Evolutionary conservation across 2,113 vertebrate genomes (phyloP).

Genomic region (Rafetus swinhoei): DNA sequence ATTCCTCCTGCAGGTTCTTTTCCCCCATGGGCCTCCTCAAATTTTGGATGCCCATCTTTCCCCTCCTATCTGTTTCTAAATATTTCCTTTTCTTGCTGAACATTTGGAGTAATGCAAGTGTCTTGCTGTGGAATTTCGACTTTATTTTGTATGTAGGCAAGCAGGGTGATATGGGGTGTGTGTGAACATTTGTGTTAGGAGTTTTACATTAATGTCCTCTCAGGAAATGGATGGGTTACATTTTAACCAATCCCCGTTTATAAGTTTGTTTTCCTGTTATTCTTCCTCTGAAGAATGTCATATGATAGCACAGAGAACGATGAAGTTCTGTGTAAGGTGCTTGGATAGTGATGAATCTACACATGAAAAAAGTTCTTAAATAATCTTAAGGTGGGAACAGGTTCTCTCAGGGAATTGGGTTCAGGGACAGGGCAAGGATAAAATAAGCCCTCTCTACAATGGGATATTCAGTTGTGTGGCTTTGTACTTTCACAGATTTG

Average conservation of each 20-base stretch:
- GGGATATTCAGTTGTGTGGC: not conserved
- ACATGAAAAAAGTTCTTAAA: not conserved
- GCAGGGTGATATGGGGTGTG: not conserved
- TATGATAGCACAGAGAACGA: not conserved
- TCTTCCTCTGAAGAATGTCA: not conserved
- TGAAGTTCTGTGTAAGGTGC: not conserved
- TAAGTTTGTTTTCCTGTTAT: not conserved
- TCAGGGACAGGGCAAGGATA: not conserved
- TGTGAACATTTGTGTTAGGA: rapidly evolving
- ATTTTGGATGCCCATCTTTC: rapidly evolving
- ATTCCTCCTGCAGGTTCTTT: rapidly evolving
- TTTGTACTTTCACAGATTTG: not conserved
- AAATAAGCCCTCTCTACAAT: not conserved
- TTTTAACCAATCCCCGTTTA: not conserved
- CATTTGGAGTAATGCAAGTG: not conserved
- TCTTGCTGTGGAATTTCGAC: not conserved
- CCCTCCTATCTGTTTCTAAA: not conserved
- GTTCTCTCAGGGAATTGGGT: not conserved
- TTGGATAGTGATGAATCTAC: not conserved
- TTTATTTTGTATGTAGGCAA: not conserved
- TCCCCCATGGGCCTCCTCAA: not conserved
- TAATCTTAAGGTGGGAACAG: not conserved
- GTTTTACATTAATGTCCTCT: not conserved
- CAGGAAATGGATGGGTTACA: not conserved
- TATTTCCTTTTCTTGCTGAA: not conserved